A percentile compares a stretch with the other conserved stretches of the same genome.
Conservation (phyloP, 2,113 vertebrate genomes). For the Trachemys scripta region DNA sequence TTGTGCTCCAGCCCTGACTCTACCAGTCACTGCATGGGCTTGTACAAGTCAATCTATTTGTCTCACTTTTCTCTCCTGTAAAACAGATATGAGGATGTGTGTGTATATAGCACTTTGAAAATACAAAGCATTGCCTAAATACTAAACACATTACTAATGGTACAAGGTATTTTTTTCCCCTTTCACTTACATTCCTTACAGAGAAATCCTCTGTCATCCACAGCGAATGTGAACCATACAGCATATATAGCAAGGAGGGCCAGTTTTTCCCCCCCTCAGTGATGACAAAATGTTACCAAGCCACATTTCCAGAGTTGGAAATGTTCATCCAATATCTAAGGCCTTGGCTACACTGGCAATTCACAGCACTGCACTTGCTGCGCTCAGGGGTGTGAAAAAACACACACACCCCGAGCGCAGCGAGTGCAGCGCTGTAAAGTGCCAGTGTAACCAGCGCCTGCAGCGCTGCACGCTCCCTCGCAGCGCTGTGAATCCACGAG, state of each 20-base stretch:
- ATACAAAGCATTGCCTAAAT: background rate
- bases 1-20: background rate
- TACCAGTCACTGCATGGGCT: background rate
- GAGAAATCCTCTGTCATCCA: conserved; percentile 39
- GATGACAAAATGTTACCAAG: background rate
- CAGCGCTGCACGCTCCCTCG: too few species aligned
- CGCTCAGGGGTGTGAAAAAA: too few species aligned
- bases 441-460: too few species aligned
- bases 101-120: background rate
- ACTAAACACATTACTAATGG: background rate
- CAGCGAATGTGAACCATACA: background rate
- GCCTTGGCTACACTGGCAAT: too few species aligned
- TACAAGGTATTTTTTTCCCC: background rate
- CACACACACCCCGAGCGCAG: too few species aligned
- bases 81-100: conserved; percentile 15
- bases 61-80: background rate
- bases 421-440: too few species aligned
- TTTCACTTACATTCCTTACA: conserved; percentile 28
- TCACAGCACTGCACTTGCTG: too few species aligned
- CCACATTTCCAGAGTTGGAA: background rate
- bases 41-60: background rate
- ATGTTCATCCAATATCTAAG: background rate
- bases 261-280: background rate
- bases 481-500: too few species aligned
- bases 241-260: background rate